Conservation (phyloP, 2,113 vertebrate genomes). For the Apus apus region DNA sequence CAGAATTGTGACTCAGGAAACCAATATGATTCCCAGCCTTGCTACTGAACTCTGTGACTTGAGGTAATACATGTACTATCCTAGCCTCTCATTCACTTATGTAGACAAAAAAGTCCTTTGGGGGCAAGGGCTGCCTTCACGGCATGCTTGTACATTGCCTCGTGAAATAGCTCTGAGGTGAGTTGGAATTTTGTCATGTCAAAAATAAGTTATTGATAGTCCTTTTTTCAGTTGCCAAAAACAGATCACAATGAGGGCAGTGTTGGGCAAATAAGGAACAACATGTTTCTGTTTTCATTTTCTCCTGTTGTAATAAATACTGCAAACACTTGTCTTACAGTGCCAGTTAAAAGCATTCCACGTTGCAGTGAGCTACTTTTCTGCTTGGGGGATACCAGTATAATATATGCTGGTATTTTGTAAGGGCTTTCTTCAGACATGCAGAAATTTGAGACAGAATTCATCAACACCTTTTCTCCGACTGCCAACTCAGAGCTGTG, state of each 20-base stretch:
- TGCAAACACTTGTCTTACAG: conserved; percentile 13
- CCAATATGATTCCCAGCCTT: background rate
- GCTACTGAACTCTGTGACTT: background rate
- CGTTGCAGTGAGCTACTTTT: conserved; percentile 13
- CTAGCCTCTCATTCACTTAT: background rate
- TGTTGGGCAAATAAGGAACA: conserved; percentile 11
- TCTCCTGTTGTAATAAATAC: conserved; percentile 33
- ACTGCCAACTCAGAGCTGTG: conserved; percentile 48
- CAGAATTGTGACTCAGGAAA: background rate
- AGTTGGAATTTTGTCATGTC: background rate
- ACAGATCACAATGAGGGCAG: background rate
- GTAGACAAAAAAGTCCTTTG: background rate
- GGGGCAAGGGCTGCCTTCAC: background rate
- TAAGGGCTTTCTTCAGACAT: conserved; percentile 45
- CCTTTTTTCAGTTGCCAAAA: background rate
- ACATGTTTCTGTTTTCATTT: conserved; percentile 26
- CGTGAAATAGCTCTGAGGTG: background rate
- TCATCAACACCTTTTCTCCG: conserved; percentile 52
- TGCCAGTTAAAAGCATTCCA: conserved; percentile 37
- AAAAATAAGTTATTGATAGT: conserved; percentile 7
- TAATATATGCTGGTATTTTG: conserved; percentile 37
- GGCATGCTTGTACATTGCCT: background rate
- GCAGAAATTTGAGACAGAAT: conserved; percentile 58
- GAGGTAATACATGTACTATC: background rate
- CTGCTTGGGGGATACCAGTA: conserved; percentile 13